Evolutionary conservation across 2,113 vertebrate species (phyloP).

Genomic region (Cynoglossus semilaevis): DNA sequence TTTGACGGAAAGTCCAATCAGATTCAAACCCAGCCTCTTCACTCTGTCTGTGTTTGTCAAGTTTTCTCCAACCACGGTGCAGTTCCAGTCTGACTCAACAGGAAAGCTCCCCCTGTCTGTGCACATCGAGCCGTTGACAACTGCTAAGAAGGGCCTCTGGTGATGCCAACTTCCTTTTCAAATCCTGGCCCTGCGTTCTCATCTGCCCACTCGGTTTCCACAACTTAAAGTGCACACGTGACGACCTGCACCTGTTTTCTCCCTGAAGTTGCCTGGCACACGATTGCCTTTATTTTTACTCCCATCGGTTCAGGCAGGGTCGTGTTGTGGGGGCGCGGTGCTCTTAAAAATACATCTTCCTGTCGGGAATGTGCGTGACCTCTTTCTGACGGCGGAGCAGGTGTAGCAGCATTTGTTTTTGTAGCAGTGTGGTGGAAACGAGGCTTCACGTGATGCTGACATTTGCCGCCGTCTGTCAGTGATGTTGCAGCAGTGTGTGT

Average conservation of each 20-base stretch:
- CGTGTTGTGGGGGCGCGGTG: not conserved
- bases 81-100: constrained; percentile 21
- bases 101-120: constrained; percentile 48
- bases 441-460: constrained; percentile 49
- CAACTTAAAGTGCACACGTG: constrained; percentile 4
- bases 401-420: constrained; percentile 49
- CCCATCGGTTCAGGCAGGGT: not conserved
- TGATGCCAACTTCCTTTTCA: constrained; percentile 25
- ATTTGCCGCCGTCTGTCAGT: constrained; percentile 54
- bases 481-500: constrained; percentile 51
- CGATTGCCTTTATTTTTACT: constrained; percentile 26
- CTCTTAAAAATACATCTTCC: constrained; percentile 2
- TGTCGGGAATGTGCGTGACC: not conserved
- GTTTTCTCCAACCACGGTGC: constrained; percentile 26
- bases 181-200: constrained; percentile 22
- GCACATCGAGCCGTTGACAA: constrained; percentile 52
- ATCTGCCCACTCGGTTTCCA: constrained; percentile 31
- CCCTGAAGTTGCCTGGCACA: not conserved
- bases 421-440: constrained; percentile 23
- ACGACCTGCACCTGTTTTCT: constrained; percentile 12
- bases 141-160: constrained; percentile 46
- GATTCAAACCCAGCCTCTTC: not conserved
- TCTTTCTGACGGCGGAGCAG: constrained; percentile 37
- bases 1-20: too few relatives aligned
- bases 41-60: constrained; percentile 5